Evolutionary conservation across 2,888 invertebrate species (phyloP).

Genomic region (Drosophila barbarae): DNA sequence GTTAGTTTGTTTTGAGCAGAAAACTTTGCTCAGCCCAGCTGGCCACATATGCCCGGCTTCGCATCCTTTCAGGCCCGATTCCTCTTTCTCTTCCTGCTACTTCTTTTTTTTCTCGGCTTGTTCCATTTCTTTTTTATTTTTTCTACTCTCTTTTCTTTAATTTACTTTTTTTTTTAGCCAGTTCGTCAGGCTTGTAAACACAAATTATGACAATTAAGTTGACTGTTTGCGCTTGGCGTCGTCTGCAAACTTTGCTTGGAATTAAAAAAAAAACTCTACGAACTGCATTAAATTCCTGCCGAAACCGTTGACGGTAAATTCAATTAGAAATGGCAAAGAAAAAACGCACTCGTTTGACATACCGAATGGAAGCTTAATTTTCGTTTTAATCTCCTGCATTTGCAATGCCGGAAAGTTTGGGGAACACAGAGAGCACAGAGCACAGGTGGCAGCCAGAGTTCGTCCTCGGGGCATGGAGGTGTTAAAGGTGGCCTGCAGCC

Average conservation of each 20-base stretch:
- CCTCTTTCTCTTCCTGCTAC: background rate
- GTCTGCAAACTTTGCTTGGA: constrained; percentile 58
- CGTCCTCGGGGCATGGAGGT: constrained; percentile 36
- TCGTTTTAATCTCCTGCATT: constrained; percentile 51
- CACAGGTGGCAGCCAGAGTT: constrained; percentile 43
- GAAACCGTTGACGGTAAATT: constrained; percentile 51
- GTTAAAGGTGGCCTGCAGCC: constrained; percentile 61
- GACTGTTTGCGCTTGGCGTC: constrained; percentile 56
- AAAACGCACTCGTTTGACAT: constrained; percentile 22
- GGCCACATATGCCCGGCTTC: constrained; percentile 53
- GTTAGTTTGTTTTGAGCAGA: constrained; percentile 63
- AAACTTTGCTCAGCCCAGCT: constrained; percentile 56
- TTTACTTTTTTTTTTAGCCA: constrained; percentile 40
- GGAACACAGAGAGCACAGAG: constrained; percentile 16
- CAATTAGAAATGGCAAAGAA: constrained; percentile 46
- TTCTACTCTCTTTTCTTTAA: constrained; percentile 2
- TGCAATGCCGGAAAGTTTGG: constrained; percentile 57
- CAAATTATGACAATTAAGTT: constrained; percentile 74
- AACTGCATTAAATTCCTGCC: constrained; percentile 62
- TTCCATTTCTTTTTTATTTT: background rate
- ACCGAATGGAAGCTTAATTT: constrained; percentile 36
- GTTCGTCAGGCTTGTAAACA: constrained; percentile 75
- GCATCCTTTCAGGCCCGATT: constrained; percentile 8
- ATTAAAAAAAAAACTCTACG: constrained; percentile 49
- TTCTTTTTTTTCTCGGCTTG: background rate